phyloP scores from a whole-genome alignment of 2,797 vertebrate genomes.

The Ceryle rudis region DNA sequence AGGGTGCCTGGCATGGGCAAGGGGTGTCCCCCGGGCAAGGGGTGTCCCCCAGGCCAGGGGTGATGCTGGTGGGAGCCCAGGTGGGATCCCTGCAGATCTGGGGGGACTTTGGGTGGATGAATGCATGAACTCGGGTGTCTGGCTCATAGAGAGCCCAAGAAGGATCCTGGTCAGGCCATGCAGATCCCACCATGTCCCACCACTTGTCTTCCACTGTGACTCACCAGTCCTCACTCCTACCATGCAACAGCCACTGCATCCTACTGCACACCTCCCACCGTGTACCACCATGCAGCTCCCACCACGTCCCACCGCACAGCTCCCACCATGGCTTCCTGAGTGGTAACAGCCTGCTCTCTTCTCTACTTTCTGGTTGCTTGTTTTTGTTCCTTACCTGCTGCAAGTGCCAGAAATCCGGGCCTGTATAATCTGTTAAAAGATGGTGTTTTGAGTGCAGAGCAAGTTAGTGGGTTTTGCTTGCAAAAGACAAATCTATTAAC shows the following conservation, averaged over 20 bases:
- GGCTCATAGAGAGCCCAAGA: not conserved
- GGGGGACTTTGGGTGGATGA: not conserved
- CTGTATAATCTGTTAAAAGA: constrained; percentile 10
- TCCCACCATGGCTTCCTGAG: not conserved
- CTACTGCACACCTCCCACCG: fast-evolving
- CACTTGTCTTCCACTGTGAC: not conserved
- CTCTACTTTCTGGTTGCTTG: not conserved
- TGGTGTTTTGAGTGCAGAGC: not conserved
- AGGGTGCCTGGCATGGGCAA: too few relatives aligned
- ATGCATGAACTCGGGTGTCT: not conserved
- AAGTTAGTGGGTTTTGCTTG: not conserved
- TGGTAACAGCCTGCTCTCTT: not conserved
- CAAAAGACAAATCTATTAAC: constrained; percentile 36
- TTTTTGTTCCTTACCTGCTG: not conserved
- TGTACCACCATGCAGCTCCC: not conserved
- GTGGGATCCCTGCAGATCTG: not conserved
- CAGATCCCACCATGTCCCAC: not conserved
- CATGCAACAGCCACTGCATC: not conserved
- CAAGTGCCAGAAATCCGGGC: not conserved
- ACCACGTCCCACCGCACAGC: not conserved
- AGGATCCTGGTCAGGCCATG: not conserved
- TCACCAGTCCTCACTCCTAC: not conserved
- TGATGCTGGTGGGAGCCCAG: not conserved
- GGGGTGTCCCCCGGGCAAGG: not conserved
- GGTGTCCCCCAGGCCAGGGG: not conserved